Evolutionary conservation across 2,888 invertebrate species (phyloP).

Genomic region (Agrilus mali): DNA sequence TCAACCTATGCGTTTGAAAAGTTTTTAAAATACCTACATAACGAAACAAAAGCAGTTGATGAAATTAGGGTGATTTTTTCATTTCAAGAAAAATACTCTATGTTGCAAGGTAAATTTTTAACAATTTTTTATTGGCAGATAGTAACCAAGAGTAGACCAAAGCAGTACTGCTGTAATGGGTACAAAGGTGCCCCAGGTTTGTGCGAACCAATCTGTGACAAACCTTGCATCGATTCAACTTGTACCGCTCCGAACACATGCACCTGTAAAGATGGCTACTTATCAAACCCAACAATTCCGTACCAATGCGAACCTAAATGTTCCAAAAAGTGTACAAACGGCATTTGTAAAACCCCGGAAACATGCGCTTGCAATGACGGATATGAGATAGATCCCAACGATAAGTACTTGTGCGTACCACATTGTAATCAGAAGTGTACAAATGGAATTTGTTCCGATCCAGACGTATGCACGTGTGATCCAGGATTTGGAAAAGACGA

Average conservation of each 20-base stretch:
- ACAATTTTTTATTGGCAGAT: background rate
- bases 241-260: slow-evolving; percentile 24
- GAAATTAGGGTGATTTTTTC: too few species aligned
- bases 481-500: slow-evolving; percentile 8
- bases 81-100: too few species aligned
- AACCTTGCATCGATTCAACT: slow-evolving; percentile 13
- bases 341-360: slow-evolving; percentile 13
- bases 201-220: slow-evolving; percentile 14
- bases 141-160: background rate
- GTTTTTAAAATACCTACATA: too few species aligned
- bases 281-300: slow-evolving; percentile 5
- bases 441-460: slow-evolving; percentile 28
- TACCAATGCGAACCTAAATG: slow-evolving; percentile 19
- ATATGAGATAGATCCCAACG: slow-evolving; percentile 7
- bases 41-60: too few species aligned
- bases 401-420: slow-evolving; percentile 11
- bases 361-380: slow-evolving; percentile 16
- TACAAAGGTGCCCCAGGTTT: slow-evolving; percentile 2
- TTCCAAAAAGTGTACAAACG: slow-evolving; percentile 17
- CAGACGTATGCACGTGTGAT: slow-evolving; percentile 15
- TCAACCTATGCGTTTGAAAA: too few species aligned
- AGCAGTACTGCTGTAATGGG: slow-evolving; percentile 1
- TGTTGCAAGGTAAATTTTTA: too few species aligned
- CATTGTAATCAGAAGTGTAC: slow-evolving; percentile 25
- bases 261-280: slow-evolving; percentile 16